Evolutionary conservation across 1,140 invertebrate genomes (phyloP).

Genomic region (Chlorops oryzae): DNA sequence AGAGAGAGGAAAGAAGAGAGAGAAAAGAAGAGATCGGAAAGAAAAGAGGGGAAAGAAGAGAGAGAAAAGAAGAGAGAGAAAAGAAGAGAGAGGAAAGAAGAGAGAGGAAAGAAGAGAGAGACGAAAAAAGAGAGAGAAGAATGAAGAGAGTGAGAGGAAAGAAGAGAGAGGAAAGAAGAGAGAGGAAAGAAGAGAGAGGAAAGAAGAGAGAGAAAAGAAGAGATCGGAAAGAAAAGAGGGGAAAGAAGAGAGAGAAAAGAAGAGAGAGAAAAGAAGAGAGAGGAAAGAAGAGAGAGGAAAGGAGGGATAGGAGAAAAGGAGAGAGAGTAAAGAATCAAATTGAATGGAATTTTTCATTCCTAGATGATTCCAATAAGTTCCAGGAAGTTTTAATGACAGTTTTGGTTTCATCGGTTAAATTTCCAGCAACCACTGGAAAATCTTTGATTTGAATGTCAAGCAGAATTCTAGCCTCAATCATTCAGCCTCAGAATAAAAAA

Average conservation of each 20-base stretch:
- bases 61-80: background rate
- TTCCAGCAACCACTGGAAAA: too few species aligned
- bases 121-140: background rate
- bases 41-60: background rate
- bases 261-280: background rate
- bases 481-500: too few species aligned
- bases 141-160: too few species aligned
- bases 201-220: background rate
- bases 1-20: background rate
- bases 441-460: too few species aligned
- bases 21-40: background rate
- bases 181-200: too few species aligned
- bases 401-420: too few species aligned
- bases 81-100: background rate
- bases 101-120: background rate
- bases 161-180: too few species aligned
- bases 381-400: too few species aligned
- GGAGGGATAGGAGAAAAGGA: background rate
- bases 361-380: too few species aligned
- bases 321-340: too few species aligned
- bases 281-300: background rate
- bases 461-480: too few species aligned
- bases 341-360: too few species aligned
- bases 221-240: background rate
- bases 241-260: background rate